phyloP scores from a whole-genome alignment of 2,888 invertebrate genomes.

The Scrobipalpa costella region DNA sequence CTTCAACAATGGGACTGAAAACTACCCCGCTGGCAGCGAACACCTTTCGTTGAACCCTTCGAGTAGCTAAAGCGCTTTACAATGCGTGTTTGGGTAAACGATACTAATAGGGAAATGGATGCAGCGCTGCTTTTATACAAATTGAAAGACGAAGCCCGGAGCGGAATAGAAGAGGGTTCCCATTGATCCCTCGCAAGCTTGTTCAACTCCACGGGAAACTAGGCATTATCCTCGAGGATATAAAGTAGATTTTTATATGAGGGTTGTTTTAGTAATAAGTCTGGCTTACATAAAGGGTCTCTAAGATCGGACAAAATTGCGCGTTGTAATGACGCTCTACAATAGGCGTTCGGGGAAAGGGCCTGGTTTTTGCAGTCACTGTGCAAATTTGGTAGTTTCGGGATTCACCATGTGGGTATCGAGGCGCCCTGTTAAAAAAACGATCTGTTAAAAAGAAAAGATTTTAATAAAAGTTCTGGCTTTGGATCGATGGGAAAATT shows the following conservation, averaged over 20 bases:
- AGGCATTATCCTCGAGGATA: accelerated
- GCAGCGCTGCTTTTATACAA: conserved; percentile 53
- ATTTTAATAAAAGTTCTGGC: conserved; percentile 31
- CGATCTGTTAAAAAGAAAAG: too few species aligned
- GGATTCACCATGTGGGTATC: conserved; percentile 60
- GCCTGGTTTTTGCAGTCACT: conserved; percentile 63
- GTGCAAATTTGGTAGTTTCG: conserved; percentile 67
- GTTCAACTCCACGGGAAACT: conserved; percentile 35
- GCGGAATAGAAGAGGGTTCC: conserved; percentile 70
- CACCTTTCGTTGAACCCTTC: conserved; percentile 50
- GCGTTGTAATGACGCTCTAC: conserved; percentile 68
- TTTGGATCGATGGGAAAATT: conserved; percentile 9
- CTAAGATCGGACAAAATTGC: conserved; percentile 72
- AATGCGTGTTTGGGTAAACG: conserved; percentile 34
- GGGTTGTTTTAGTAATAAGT: conserved; percentile 54
- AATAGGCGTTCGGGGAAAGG: conserved; percentile 74
- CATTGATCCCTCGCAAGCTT: conserved; percentile 57
- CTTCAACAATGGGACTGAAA: conserved; percentile 66
- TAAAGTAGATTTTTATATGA: conserved; percentile 40
- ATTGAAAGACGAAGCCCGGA: conserved; percentile 59
- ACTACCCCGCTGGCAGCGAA: conserved; percentile 54
- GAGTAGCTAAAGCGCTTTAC: conserved; percentile 56
- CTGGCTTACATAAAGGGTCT: conserved; percentile 76
- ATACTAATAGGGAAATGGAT: conserved; percentile 38
- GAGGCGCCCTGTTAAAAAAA: conserved; percentile 43